These are phyloP conservation scores for Paralinhomoeus sp. DNA, from an alignment of 2,888 invertebrate genomes.

Conservation along the genomic window DNA sequence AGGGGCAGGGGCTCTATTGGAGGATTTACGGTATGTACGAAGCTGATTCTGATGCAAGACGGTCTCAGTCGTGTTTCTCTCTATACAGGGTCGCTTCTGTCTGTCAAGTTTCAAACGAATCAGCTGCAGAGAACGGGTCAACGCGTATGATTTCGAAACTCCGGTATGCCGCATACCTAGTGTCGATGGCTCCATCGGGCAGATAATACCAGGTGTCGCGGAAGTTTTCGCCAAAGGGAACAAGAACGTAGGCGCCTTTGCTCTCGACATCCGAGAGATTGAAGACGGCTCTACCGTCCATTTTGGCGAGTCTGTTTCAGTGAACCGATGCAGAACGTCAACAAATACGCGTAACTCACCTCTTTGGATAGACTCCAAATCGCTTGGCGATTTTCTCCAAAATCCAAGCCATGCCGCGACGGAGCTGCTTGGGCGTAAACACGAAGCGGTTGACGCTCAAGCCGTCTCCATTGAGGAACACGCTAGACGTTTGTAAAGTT, in stretches of 20 bases:
- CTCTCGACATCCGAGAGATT: background rate
- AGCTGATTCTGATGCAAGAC: no score
- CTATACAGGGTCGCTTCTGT: no score
- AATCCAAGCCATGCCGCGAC: background rate
- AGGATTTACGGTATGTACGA: no score
- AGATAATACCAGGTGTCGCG: slow-evolving; percentile 1
- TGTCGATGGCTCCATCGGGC: background rate
- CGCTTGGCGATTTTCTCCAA: background rate
- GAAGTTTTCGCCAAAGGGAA: background rate
- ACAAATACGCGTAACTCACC: background rate
- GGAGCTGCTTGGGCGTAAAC: background rate
- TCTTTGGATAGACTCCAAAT: background rate
- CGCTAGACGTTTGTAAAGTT: background rate
- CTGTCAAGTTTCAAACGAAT: no score
- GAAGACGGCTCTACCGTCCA: background rate
- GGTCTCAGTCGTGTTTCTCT: no score
- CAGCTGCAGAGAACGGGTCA: no score
- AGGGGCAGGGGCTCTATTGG: no score
- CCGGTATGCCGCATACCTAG: no score
- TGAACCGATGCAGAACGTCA: background rate
- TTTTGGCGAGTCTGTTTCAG: background rate
- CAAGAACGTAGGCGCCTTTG: slow-evolving; percentile 1
- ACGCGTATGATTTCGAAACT: no score
- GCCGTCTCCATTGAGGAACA: slow-evolving; percentile 1
- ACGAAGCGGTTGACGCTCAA: background rate